Conservation (phyloP, 2,113 vertebrate genomes). For the Sula dactylatra region DNA sequence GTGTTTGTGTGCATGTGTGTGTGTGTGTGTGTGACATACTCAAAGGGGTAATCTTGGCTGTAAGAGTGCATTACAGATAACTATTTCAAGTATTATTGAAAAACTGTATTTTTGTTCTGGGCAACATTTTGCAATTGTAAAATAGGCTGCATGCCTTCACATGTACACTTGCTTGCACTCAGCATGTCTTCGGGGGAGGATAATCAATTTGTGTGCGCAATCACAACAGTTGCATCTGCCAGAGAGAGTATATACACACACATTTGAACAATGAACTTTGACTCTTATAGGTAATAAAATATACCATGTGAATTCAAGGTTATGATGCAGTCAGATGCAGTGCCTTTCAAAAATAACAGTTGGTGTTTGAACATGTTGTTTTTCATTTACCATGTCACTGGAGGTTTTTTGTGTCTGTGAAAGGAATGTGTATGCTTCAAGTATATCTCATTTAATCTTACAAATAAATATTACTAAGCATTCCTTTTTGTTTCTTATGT, state of each 20-base stretch:
- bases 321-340: neutral
- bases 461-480: neutral
- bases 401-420: neutral
- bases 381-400: neutral
- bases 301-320: neutral
- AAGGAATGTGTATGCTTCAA: neutral
- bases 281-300: neutral
- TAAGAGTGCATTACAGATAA: neutral
- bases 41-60: neutral
- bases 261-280: neutral
- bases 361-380: neutral
- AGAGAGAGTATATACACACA: fast-evolving
- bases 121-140: neutral
- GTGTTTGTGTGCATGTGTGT: no score
- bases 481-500: neutral
- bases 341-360: neutral
- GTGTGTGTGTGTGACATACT: neutral
- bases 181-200: neutral
- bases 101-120: neutral
- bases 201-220: neutral
- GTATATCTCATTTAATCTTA: neutral
- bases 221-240: neutral
- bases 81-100: neutral
- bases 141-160: neutral
- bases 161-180: neutral